Evolutionary conservation across 2,888 invertebrate genomes (phyloP).

Genomic region (Chamaedrilus cognettii): DNA sequence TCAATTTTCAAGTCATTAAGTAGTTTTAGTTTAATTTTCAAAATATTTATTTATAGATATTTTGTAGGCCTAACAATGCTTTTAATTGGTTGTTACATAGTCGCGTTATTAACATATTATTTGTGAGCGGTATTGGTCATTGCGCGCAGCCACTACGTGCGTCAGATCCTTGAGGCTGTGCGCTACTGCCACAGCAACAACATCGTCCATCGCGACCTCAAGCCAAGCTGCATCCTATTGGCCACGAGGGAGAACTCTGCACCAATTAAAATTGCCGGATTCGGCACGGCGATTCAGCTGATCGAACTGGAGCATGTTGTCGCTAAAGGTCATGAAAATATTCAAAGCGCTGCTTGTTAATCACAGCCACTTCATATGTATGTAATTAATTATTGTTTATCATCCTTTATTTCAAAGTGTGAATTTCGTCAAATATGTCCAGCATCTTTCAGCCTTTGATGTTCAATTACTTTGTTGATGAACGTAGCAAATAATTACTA

Average conservation of each 20-base stretch:
- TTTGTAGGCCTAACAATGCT: neutral
- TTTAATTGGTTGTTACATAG: no score
- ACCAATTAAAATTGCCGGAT: conserved; percentile 96
- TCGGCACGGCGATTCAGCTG: conserved; percentile 89
- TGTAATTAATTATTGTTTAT: no score
- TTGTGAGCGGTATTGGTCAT: neutral
- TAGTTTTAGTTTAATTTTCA: neutral
- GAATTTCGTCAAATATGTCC: no score
- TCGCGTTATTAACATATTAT: neutral
- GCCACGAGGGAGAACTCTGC: conserved; percentile 98
- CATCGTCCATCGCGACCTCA: conserved; percentile 96
- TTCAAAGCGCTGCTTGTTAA: no score
- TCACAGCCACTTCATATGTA: no score
- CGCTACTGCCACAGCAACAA: conserved; percentile 93
- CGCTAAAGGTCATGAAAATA: conserved; percentile 8
- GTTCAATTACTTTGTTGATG: no score
- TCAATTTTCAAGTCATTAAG: neutral
- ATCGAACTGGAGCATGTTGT: conserved; percentile 2
- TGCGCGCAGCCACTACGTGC: conserved; percentile 81
- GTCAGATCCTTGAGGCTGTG: conserved; percentile 94
- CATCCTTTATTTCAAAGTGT: no score
- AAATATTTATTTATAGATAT: neutral
- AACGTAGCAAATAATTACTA: no score
- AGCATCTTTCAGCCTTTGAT: no score
- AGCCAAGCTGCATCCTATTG: conserved; percentile 94